A percentile compares a stretch with the other conserved stretches of the same genome.
phyloP scores from a whole-genome alignment of 2,113 vertebrate species.

The Oreochromis tanganicae region DNA sequence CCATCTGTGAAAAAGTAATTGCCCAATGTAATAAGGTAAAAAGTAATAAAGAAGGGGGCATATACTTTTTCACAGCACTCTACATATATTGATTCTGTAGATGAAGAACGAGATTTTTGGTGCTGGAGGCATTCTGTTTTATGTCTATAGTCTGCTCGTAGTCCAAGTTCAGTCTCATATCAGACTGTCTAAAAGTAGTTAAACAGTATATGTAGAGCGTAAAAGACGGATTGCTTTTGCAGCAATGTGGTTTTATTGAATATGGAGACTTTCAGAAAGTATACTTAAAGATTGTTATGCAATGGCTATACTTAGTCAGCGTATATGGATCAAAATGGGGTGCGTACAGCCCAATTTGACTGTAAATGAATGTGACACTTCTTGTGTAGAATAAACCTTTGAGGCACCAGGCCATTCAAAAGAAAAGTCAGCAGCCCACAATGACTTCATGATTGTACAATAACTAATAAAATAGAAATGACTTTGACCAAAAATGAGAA shows the following conservation, averaged over 20 bases:
- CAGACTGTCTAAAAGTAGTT: neutral
- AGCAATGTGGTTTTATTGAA: neutral
- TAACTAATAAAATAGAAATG: neutral
- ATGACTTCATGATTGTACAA: neutral
- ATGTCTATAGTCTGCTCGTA: neutral
- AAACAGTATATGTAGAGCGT: neutral
- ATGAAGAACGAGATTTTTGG: neutral
- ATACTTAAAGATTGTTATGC: neutral
- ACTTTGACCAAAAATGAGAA: neutral
- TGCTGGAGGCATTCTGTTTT: neutral
- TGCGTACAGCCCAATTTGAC: neutral
- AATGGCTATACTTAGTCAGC: neutral
- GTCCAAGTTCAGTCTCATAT: neutral
- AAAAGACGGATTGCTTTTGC: neutral
- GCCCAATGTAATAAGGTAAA: neutral
- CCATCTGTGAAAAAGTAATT: neutral
- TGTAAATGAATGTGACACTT: neutral
- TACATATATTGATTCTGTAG: neutral
- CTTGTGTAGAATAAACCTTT: neutral
- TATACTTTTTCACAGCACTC: neutral
- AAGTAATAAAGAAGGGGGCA: neutral
- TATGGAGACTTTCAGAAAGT: neutral
- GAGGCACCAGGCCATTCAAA: neutral
- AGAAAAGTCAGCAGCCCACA: neutral
- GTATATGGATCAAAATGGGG: neutral